Evolutionary conservation across 1,140 invertebrate genomes (phyloP).

Genomic region (Halictus rubicundus): DNA sequence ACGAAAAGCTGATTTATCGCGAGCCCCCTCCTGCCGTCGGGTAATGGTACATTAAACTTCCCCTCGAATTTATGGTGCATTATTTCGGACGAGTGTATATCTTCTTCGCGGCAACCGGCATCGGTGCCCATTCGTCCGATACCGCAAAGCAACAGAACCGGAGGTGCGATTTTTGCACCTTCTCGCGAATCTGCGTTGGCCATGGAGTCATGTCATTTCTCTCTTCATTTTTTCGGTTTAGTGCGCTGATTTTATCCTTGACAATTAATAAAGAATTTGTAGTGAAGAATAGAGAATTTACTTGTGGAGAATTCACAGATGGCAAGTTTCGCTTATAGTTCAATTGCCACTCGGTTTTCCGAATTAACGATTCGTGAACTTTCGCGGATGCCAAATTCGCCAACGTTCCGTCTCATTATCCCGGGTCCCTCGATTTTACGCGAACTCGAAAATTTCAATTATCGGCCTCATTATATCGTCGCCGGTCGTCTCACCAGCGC

Average conservation of each 20-base stretch:
- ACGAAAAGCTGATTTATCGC: slow-evolving; percentile 42
- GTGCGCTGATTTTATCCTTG: too few species aligned
- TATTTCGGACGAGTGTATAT: slow-evolving; percentile 26
- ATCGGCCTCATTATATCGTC: background rate
- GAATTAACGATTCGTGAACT: background rate
- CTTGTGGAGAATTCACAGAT: too few species aligned
- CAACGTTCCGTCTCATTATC: background rate
- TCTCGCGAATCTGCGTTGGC: too few species aligned
- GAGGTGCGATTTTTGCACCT: too few species aligned
- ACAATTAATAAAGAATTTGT: too few species aligned
- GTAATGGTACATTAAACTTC: slow-evolving; percentile 41
- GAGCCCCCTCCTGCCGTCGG: background rate
- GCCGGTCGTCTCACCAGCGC: too few species aligned
- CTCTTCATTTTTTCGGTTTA: too few species aligned
- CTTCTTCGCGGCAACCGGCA: slow-evolving; percentile 10
- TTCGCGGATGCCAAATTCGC: background rate
- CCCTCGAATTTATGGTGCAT: slow-evolving; percentile 36
- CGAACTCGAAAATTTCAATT: slow-evolving; percentile 3
- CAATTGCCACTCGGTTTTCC: too few species aligned
- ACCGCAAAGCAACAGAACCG: too few species aligned
- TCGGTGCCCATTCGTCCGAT: background rate
- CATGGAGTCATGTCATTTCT: too few species aligned
- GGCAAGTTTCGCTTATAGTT: too few species aligned
- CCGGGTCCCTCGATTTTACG: background rate
- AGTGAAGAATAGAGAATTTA: too few species aligned